Evolutionary conservation across 2,888 invertebrate species (phyloP), one percentile per base, ranked within the genome.

Genomic region (Muscina levida): DNA sequence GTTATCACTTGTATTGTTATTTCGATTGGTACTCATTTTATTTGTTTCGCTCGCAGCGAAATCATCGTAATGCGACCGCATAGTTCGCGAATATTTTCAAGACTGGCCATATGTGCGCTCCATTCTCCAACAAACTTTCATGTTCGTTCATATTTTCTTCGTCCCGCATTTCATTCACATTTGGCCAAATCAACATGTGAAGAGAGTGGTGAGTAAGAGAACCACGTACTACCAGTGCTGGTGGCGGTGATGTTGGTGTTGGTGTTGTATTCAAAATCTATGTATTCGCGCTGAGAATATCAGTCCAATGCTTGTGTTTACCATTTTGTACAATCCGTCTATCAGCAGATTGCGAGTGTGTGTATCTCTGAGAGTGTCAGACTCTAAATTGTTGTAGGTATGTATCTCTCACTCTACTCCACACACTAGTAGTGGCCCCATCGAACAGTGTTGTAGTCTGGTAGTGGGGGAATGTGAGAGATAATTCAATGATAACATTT

Each of bases 71-170:
- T 87, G 87, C 85, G 90, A 88, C 90, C 91, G 88, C 87, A 88
- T 89, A 86, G 87, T 87, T 88, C 88, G 90, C 88, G 89, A 88
- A 88, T 89, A 87, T 85, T 86, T 86, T 85, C 86, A 87, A 85
- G 91, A 91, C 91, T 91, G 90, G 90, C 51, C 77, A 82, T 82
- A 79, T 71, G 80, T 67, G 46, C 79, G 46, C 79, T 73, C 78
- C 67, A 72, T 77, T 80, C 77, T 75, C 79, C 76, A 78, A 72
- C 72, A 82, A 42, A 82, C 78, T 83, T 79, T 82, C 76, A 5
- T 56, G 70, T 70, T 72, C 39, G 70, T 71, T 71, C 82, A 76
- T 67, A 82, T 74, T 51, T 22, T 15, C 11, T 24, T 19, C 26
- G n/a, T 31, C 31, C 31, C 15, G 56, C 24, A 11, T 44, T 13